phyloP scores from a whole-genome alignment of 2,797 vertebrate genomes.

The Luscinia megarhynchos region DNA sequence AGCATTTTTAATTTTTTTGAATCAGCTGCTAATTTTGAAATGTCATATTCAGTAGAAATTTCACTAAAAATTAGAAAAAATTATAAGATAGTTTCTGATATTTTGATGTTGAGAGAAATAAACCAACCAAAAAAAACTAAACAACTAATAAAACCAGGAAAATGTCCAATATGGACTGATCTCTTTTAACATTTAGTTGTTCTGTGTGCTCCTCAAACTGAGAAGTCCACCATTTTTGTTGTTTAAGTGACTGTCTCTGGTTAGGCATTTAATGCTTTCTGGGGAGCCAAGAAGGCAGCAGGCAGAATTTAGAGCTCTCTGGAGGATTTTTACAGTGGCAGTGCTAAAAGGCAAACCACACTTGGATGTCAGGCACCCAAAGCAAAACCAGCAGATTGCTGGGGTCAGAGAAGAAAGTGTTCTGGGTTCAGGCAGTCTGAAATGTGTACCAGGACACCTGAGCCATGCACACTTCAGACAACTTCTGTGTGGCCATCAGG shows the following conservation, averaged over 20 bases:
- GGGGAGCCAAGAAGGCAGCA: neutral
- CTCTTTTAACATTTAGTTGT: neutral
- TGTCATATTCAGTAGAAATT: neutral
- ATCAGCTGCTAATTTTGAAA: neutral
- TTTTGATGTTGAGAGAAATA: neutral
- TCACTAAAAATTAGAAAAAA: neutral
- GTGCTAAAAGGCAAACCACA: neutral
- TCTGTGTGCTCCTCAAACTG: neutral
- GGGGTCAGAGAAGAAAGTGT: neutral
- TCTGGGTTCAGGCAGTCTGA: neutral
- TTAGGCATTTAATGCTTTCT: neutral
- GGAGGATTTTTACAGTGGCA: neutral
- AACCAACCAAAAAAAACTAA: accelerated
- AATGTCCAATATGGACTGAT: neutral
- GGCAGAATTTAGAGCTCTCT: neutral
- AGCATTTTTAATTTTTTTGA: neutral
- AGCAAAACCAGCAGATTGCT: neutral
- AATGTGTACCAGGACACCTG: accelerated
- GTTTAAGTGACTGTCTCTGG: neutral
- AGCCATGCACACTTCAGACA: neutral
- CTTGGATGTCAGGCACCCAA: neutral
- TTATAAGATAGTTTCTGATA: neutral
- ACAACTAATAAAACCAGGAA: neutral
- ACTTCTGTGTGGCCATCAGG: neutral
- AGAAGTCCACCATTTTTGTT: neutral